Evolutionary conservation across 23 tunicate species (phyloP).

Genomic region (Styela clava): DNA sequence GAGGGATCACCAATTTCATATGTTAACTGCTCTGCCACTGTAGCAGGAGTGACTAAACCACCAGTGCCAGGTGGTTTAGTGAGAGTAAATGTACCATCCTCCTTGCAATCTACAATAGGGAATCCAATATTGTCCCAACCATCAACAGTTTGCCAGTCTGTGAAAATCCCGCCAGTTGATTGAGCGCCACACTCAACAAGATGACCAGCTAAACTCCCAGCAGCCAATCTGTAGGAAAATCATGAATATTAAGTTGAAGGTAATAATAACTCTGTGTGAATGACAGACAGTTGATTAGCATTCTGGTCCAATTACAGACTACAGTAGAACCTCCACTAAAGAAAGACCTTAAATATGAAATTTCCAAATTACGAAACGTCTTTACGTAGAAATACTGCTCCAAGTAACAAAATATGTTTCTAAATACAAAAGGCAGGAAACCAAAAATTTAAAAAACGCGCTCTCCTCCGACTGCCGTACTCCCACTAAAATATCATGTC

Average conservation of each 20-base stretch:
- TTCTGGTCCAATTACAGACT: too few relatives aligned
- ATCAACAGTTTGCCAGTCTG: constrained; percentile 84
- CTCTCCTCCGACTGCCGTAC: too few relatives aligned
- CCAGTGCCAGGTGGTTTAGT: constrained; percentile 86
- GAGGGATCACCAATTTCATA: constrained; percentile 95
- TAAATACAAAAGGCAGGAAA: too few relatives aligned
- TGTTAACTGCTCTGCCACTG: constrained; percentile 90
- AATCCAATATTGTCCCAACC: constrained; percentile 94
- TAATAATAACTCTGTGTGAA: too few relatives aligned
- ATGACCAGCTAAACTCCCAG: constrained; percentile 94
- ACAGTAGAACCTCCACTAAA: background rate
- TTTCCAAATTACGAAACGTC: too few relatives aligned
- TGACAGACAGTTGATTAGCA: too few relatives aligned
- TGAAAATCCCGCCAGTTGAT: constrained; percentile 89
- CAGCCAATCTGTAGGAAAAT: constrained; percentile 46
- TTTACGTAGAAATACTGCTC: too few relatives aligned
- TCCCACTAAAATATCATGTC: too few relatives aligned
- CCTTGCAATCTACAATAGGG: constrained; percentile 80
- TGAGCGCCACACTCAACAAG: constrained; percentile 97
- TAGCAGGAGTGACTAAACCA: constrained; percentile 69
- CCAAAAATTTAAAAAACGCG: too few relatives aligned
- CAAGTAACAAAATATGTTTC: too few relatives aligned
- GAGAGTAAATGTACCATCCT: constrained; percentile 65
- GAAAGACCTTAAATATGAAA: too few relatives aligned
- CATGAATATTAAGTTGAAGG: background rate